Conservation (phyloP, 2,797 vertebrate genomes). For the Aeoliscus strigatus region DNA sequence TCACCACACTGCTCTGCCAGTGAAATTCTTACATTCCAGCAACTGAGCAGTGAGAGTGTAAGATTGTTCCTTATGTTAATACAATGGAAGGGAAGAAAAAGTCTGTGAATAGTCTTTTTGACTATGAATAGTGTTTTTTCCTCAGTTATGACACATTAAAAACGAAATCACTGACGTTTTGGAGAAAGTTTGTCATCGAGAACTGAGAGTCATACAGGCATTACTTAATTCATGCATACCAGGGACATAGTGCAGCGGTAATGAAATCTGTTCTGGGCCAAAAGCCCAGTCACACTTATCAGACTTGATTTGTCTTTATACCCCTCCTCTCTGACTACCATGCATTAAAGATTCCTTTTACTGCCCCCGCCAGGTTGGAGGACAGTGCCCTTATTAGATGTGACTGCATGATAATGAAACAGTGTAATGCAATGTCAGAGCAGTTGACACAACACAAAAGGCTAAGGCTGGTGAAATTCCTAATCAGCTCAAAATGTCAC, state of each 20-base stretch:
- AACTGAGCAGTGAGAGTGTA: slow-evolving; percentile 46
- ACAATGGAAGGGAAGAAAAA: slow-evolving; percentile 26
- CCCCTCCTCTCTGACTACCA: slow-evolving; percentile 39
- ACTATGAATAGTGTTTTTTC: too few relatives aligned
- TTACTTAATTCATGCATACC: slow-evolving; percentile 69
- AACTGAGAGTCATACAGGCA: slow-evolving; percentile 43
- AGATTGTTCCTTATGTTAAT: slow-evolving; percentile 67
- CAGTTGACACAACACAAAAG: slow-evolving; percentile 67
- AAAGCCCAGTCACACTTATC: slow-evolving; percentile 68
- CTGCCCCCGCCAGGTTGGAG: slow-evolving; percentile 49
- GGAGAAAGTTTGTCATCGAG: slow-evolving; percentile 29
- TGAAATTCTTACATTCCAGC: slow-evolving; percentile 57
- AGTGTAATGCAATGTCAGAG: slow-evolving; percentile 69
- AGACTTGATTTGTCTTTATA: slow-evolving; percentile 56
- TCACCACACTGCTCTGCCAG: slow-evolving; percentile 49
- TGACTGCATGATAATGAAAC: slow-evolving; percentile 74
- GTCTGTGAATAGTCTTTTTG: slow-evolving; percentile 25
- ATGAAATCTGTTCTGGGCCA: slow-evolving; percentile 73
- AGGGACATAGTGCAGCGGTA: slow-evolving; percentile 71
- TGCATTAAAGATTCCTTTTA: slow-evolving; percentile 56
- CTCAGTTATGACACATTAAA: slow-evolving; percentile 47
- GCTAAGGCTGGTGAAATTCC: slow-evolving; percentile 66
- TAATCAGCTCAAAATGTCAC: slow-evolving; percentile 76
- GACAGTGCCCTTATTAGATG: slow-evolving; percentile 66
- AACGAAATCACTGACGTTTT: slow-evolving; percentile 25